Conservation (phyloP, 53 echinoderm and acorn worm species). For the Antedon mediterranea region DNA sequence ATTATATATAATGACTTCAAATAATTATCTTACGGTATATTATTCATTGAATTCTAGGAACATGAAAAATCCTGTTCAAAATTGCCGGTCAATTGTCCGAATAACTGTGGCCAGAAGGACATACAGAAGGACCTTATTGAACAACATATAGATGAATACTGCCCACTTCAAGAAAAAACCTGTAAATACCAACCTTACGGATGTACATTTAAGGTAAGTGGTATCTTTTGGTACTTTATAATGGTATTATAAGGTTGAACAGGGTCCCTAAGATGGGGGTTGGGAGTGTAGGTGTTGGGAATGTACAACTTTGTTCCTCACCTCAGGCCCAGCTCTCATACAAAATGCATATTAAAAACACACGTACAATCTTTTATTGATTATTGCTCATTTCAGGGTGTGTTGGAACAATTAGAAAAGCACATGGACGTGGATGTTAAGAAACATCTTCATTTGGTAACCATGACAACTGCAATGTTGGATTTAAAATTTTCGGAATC, state of each 20-base stretch:
- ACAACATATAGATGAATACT: conserved; percentile 17
- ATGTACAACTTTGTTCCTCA: no score
- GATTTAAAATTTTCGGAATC: not conserved
- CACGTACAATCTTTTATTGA: no score
- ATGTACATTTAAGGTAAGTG: conserved; percentile 10
- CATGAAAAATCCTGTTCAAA: not conserved
- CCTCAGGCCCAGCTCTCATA: no score
- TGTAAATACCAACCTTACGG: conserved; percentile 20
- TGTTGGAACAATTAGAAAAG: not conserved
- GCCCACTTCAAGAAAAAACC: not conserved
- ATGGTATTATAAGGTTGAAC: no score
- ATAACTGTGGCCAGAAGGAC: not conserved
- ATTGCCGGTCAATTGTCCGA: not conserved
- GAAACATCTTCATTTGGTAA: not conserved
- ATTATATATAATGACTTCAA: no score
- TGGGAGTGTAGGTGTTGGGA: no score
- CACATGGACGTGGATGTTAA: not conserved
- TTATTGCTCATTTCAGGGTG: no score
- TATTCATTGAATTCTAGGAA: not conserved
- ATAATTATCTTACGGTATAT: not conserved
- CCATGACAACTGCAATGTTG: not conserved
- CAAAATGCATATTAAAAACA: no score
- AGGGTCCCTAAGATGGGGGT: no score
- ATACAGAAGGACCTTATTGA: not conserved
- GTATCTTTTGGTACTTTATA: no score